These are phyloP conservation scores for Amniataba percoides DNA, from an alignment of 2,797 vertebrate genomes.

Conservation along the genomic window DNA sequence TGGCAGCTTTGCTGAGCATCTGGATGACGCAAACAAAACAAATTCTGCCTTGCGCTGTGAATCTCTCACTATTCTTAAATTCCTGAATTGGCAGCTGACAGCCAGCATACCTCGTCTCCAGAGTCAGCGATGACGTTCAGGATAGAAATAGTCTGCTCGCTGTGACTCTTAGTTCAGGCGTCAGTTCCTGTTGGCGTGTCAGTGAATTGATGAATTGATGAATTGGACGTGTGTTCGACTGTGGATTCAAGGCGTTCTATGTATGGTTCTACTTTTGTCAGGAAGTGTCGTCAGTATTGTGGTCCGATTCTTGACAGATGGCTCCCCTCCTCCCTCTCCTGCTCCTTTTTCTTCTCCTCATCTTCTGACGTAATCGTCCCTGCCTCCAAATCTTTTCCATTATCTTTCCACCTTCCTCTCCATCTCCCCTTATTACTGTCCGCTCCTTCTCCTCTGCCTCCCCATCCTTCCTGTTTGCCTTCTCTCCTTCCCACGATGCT, in stretches of 20 bases:
- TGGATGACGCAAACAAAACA: slow-evolving; percentile 16
- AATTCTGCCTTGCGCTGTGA: background rate
- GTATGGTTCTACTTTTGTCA: slow-evolving; percentile 33
- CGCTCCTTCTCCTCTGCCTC: background rate
- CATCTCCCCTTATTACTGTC: background rate
- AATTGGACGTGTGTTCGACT: slow-evolving; percentile 11
- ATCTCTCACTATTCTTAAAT: background rate
- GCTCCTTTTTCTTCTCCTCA: background rate
- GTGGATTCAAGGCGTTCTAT: background rate
- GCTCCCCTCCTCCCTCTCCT: slow-evolving; percentile 5
- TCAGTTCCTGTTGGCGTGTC: slow-evolving; percentile 36
- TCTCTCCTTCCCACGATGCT: slow-evolving; percentile 6
- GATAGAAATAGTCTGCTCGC: slow-evolving; percentile 41
- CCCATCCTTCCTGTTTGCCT: slow-evolving; percentile 15
- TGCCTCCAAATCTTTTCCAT: slow-evolving; percentile 16
- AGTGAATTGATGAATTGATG: background rate
- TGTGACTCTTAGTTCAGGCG: background rate
- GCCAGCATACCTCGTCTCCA: slow-evolving; percentile 10
- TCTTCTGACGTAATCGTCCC: background rate
- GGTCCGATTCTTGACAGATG: slow-evolving; percentile 9
- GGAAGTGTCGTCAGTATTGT: background rate
- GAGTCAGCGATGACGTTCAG: slow-evolving; percentile 24
- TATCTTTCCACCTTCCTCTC: background rate
- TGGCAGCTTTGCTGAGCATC: background rate
- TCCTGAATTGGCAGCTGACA: background rate